Base-by-base conservation (phyloP, 2,888 invertebrate species). In the Heliconius charithonia region DNA sequence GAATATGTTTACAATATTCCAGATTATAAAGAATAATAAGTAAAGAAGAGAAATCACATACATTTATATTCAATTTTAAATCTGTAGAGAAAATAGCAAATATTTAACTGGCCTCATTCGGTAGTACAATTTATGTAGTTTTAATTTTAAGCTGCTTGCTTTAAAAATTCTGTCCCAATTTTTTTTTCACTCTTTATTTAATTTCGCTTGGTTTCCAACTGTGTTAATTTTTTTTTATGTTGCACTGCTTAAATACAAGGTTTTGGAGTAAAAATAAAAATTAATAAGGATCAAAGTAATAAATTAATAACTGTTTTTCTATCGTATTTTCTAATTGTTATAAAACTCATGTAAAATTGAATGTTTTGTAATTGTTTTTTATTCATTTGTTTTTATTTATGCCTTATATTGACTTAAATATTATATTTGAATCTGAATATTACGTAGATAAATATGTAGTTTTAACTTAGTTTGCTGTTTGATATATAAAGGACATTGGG, bases 31-130 rank as follows among this genome's bases (percentile, higher is more conserved):
- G 22, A 56, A 59, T 59, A 59, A 71, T 29, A 3, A 71, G 10
- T 19, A 19, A 70, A 13, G 51, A 56, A 56, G 29, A 13, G n/a
- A 27, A 29, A 71, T 29, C 51, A 19, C 27, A 19, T 70, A 70
- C 29, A 22, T 27, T 71, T 71, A 29, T 56, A 56, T 71, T 22
- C 22, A 70, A 70, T 70, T 56, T 29, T 6, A 51, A 56, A 71
- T 71, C 29, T 71, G 29, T 51, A 56, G 29, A 37, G n/a, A 56
- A 59, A 37, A 37, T n/a, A 37, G 37, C 72, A 72, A 72, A 37
- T 72, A 59, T 72, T 72, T 59, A 59, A 59, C 72, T 72, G 72
- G 59, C 59, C 72, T 72, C 59, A 72, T 72, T 72, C 72, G 72
- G 72, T 37, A 59, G 59, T 59, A 59, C 16, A 72, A 72, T 72